Conservation (phyloP, 2,113 vertebrate genomes). For the Talpa occidentalis region DNA sequence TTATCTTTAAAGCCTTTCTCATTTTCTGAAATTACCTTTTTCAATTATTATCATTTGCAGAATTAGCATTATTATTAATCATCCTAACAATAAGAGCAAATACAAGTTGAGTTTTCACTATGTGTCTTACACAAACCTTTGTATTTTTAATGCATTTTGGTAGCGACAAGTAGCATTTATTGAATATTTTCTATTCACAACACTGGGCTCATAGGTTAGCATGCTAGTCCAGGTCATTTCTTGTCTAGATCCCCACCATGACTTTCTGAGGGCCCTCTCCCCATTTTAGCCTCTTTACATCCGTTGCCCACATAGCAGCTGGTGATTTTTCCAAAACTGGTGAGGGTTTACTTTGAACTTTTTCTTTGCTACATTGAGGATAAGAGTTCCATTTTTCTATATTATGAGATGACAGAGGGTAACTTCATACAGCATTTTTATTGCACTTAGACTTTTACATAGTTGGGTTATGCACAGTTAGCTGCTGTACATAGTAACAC, state of each 20-base stretch:
- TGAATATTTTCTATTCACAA: neutral
- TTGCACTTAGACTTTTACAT: neutral
- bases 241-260: neutral
- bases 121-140: neutral
- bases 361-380: neutral
- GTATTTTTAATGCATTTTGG: neutral
- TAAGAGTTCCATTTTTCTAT: neutral
- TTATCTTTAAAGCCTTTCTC: conserved; percentile 6
- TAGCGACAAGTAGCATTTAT: neutral
- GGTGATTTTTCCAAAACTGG: neutral
- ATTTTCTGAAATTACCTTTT: neutral
- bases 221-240: neutral
- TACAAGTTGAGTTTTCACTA: neutral
- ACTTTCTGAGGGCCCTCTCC: neutral
- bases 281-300: neutral
- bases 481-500: neutral
- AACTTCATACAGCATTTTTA: neutral
- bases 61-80: neutral
- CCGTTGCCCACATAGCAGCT: rapidly evolving
- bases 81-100: neutral
- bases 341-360: neutral
- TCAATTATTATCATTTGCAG: neutral
- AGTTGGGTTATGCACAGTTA: neutral
- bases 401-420: neutral
- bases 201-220: neutral